These are phyloP conservation scores for Brachypteracias leptosomus DNA, from an alignment of 2,113 vertebrate genomes.

Conservation along the genomic window DNA sequence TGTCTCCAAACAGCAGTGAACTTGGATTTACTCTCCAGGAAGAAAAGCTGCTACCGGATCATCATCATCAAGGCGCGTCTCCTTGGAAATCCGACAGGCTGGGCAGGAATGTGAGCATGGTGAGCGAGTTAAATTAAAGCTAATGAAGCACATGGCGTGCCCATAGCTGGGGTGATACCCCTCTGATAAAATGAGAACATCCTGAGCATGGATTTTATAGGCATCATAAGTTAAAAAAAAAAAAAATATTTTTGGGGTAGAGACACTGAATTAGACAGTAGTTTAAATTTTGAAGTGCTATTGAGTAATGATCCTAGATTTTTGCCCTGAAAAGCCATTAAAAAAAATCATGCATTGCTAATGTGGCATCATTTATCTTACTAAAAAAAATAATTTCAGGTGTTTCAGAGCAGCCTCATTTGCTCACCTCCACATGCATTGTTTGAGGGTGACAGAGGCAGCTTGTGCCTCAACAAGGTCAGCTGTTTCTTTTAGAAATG, in stretches of 20 bases:
- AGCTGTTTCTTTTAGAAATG: background rate
- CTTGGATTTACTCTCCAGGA: background rate
- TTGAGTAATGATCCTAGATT: background rate
- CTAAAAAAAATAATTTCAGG: background rate
- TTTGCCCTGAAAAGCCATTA: background rate
- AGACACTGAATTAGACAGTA: background rate
- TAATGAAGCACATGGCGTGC: background rate
- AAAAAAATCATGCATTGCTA: background rate
- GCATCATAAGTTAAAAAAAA: too few relatives aligned
- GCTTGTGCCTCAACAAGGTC: background rate
- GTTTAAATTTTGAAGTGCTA: background rate
- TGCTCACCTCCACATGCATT: background rate
- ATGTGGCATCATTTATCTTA: background rate
- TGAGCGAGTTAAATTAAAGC: background rate
- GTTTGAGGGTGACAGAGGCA: background rate
- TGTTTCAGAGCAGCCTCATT: background rate
- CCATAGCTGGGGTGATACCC: background rate
- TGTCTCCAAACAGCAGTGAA: background rate
- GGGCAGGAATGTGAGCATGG: background rate
- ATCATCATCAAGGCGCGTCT: background rate
- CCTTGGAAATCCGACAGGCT: background rate
- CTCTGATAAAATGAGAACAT: background rate
- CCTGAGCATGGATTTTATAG: background rate
- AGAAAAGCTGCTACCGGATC: background rate
- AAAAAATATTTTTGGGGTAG: background rate